A percentile compares a stretch with the other conserved stretches of the same genome.
Conservation (phyloP, 2,797 vertebrate species). For the Lutjanus argentimaculatus region DNA sequence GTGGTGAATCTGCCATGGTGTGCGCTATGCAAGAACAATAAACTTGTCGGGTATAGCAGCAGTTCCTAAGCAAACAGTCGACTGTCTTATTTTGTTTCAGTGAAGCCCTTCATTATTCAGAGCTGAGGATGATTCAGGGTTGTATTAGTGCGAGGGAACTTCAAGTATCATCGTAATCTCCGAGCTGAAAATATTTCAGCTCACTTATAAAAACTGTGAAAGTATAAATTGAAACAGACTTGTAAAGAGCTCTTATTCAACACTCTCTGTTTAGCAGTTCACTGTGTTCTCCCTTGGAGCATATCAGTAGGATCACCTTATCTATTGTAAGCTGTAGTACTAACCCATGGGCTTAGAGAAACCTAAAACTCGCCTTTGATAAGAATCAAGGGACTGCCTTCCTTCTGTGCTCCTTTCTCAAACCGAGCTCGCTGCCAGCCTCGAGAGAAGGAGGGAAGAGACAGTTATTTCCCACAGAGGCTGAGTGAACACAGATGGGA, state of each 20-base stretch:
- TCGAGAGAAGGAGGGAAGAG: constrained; percentile 61
- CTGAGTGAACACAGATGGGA: constrained; percentile 85
- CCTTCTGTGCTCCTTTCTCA: constrained; percentile 53
- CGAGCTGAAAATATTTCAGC: constrained; percentile 3
- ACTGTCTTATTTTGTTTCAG: not conserved
- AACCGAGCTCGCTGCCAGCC: constrained; percentile 49
- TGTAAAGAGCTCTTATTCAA: constrained; percentile 15
- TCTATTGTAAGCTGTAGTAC: constrained; percentile 51
- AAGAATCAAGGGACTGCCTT: constrained; percentile 64
- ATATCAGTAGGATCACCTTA: constrained; percentile 47
- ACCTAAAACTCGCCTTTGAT: constrained; percentile 71
- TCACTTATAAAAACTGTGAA: not conserved
- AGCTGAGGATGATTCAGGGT: not conserved
- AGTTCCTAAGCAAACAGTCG: not conserved
- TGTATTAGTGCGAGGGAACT: not conserved
- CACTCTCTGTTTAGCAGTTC: constrained; percentile 44
- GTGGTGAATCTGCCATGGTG: not conserved
- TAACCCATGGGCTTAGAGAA: constrained; percentile 63
- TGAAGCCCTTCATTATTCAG: constrained; percentile 1
- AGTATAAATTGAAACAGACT: constrained; percentile 14
- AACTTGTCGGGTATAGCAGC: not conserved
- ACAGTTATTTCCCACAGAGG: constrained; percentile 73
- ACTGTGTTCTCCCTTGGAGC: constrained; percentile 20
- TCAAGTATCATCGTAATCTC: constrained; percentile 2
- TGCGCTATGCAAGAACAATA: not conserved